phyloP scores from a whole-genome alignment of 2,113 vertebrate species.

The Pimephales promelas region DNA sequence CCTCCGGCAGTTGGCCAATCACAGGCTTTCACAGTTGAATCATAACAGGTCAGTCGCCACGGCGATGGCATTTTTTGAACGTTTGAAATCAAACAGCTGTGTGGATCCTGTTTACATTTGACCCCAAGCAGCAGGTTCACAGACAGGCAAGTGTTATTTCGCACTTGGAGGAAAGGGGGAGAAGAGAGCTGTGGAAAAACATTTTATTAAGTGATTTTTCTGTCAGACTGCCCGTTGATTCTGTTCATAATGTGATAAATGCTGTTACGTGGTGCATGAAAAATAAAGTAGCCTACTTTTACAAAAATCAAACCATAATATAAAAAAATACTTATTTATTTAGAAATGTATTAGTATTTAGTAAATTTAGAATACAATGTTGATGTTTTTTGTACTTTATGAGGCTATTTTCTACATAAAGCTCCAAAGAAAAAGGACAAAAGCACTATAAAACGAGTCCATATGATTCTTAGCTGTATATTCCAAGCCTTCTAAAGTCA shows the following conservation, averaged over 20 bases:
- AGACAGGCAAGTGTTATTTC: slow-evolving; percentile 20
- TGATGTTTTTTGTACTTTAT: too few relatives aligned
- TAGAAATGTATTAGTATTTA: too few relatives aligned
- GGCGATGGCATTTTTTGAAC: slow-evolving; percentile 50
- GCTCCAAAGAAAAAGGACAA: too few relatives aligned
- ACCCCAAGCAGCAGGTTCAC: slow-evolving; percentile 9
- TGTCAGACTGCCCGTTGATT: background rate
- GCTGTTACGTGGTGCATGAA: background rate
- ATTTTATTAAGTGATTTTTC: background rate
- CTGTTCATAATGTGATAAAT: background rate
- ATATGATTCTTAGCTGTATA: background rate
- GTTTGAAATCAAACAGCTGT: slow-evolving; percentile 42
- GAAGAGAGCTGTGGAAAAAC: slow-evolving; percentile 6
- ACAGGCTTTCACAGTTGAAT: slow-evolving; percentile 32
- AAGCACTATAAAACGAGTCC: background rate
- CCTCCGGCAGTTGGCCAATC: slow-evolving; percentile 50
- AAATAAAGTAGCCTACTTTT: background rate
- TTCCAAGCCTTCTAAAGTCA: background rate
- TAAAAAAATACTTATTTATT: too few relatives aligned
- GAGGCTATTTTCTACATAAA: too few relatives aligned
- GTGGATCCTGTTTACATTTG: slow-evolving; percentile 27
- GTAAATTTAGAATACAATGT: too few relatives aligned
- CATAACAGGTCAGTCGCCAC: slow-evolving; percentile 24
- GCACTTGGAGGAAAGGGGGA: slow-evolving; percentile 17
- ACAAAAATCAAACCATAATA: background rate